Evolutionary conservation across 53 echinoderm and acorn worm genomes (phyloP), one percentile per base, ranked within the genome.

Genomic region (Henricia sp.): DNA sequence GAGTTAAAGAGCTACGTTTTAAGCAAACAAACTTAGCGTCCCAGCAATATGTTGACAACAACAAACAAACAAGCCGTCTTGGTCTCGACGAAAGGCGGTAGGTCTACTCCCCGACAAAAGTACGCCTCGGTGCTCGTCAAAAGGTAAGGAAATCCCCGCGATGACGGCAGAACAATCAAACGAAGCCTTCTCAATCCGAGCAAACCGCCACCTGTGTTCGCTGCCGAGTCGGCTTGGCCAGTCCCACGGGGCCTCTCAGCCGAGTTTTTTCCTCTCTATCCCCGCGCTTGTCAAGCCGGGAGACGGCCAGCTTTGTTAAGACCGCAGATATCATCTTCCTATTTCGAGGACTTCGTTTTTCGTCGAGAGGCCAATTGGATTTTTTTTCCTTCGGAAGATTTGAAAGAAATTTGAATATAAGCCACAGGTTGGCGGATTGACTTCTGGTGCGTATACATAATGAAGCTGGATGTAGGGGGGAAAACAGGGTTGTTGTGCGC

Each of bases 331-430:
- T 76, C 76, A 76, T 76, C 58, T 76, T 76, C 76, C 76, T 25
- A 58, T 76, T 76, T 56, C 56, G 76, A 76, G 76, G 76, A 76
- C 76, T 57, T 76, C 76, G 16, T 76, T 76, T 76, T 57, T 76
- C 52, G 20, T 72, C 53, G 32, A 57, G 59, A 76, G 59, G 20
- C 41, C 28, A 23, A 28, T 30, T 55, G 50, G 28, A 54, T 51
- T 32, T 74, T 51, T 55, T 76, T 57, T 76, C 39, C 11, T 37
- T 55, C 34, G 21, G 24, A 17, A 74, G 74, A 52, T 25, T 38
- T 21, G 32, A 52, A n/a, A 3, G 51, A 73, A 73, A 73, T 35
- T 20, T 52, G 73, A 53, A 73, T 30, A 53, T 52, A 73, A 54
- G 73, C 50, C 54, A n/a, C n/a, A n/a, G n/a, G n/a, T n/a, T n/a